Conservation (phyloP, 2,113 vertebrate species). For the Brachirus orientalis region DNA sequence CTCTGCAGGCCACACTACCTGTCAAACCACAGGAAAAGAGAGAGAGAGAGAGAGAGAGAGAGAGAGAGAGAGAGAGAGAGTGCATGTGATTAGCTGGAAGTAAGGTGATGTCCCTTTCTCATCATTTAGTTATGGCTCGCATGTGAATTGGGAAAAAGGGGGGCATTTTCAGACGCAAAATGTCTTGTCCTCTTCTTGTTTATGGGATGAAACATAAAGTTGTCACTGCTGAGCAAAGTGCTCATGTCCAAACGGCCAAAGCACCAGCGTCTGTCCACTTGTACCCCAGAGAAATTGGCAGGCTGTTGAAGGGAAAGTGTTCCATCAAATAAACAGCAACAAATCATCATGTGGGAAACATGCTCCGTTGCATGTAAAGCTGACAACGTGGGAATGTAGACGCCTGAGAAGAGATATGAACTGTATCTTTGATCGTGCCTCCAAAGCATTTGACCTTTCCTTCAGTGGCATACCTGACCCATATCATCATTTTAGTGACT, state of each 20-base stretch:
- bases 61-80: too few species aligned
- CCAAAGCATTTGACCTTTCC: slow-evolving; percentile 40
- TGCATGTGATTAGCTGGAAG: too few species aligned
- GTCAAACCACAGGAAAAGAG: not conserved
- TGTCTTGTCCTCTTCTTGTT: slow-evolving; percentile 24
- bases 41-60: too few species aligned
- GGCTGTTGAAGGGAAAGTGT: not conserved
- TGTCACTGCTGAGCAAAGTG: slow-evolving; percentile 35
- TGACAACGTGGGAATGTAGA: not conserved
- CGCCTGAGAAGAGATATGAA: slow-evolving; percentile 13
- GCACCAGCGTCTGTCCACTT: not conserved
- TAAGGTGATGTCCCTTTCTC: not conserved
- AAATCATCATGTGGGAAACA: not conserved
- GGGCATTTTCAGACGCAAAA: slow-evolving; percentile 28
- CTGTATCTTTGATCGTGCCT: not conserved
- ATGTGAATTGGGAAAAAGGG: slow-evolving; percentile 18
- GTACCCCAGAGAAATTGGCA: not conserved
- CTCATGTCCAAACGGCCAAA: slow-evolving; percentile 14
- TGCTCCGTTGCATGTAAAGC: not conserved
- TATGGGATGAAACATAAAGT: slow-evolving; percentile 19
- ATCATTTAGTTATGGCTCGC: slow-evolving; percentile 30
- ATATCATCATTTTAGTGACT: slow-evolving; percentile 20
- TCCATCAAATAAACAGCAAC: not conserved
- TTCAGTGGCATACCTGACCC: slow-evolving; percentile 19
- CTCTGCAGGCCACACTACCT: slow-evolving; percentile 10